phyloP scores from a whole-genome alignment of 2,113 vertebrate genomes.

The Planiliza haematocheilus region DNA sequence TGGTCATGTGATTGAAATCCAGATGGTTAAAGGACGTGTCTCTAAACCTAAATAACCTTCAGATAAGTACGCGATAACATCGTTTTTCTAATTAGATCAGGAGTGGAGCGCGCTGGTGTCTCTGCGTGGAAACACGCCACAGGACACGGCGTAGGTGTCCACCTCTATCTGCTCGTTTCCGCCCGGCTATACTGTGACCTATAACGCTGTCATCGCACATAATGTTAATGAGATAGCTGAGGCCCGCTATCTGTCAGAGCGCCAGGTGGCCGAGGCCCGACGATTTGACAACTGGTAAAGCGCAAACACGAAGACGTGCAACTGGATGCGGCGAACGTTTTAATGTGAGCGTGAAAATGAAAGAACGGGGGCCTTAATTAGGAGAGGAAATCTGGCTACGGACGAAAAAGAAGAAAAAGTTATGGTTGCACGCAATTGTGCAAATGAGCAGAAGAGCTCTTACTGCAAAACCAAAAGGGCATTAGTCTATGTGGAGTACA shows the following conservation, averaged over 20 bases:
- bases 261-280: background rate
- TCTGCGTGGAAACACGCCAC: slow-evolving; percentile 14
- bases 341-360: background rate
- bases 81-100: slow-evolving; percentile 25
- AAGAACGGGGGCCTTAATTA: background rate
- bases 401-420: background rate
- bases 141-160: background rate
- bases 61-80: slow-evolving; percentile 66
- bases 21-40: no score
- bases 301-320: background rate
- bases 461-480: slow-evolving; percentile 22
- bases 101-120: slow-evolving; percentile 8
- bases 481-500: slow-evolving; percentile 15
- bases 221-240: background rate
- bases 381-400: no score
- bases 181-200: background rate
- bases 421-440: slow-evolving; percentile 20
- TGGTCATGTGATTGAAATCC: no score
- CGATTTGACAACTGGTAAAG: background rate
- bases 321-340: no score
- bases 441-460: slow-evolving; percentile 5
- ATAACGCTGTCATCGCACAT: background rate
- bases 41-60: no score
- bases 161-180: slow-evolving; percentile 14
- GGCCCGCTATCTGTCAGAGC: background rate